Evolutionary conservation across 2,113 vertebrate species (phyloP).

Genomic region (Struthidea cinerea): DNA sequence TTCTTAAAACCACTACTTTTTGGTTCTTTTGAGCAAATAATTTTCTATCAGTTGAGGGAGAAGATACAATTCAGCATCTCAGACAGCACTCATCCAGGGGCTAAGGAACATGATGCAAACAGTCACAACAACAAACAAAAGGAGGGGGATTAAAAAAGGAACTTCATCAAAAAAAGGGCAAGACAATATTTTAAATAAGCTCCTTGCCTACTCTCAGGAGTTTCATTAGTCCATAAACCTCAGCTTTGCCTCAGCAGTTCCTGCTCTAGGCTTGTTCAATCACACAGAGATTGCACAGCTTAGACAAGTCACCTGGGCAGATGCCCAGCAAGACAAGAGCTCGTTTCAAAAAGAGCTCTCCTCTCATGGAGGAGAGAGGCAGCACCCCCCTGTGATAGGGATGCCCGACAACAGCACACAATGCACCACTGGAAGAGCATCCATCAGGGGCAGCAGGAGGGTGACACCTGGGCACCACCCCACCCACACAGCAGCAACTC

Average conservation of each 20-base stretch:
- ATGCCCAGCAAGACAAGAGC: background rate
- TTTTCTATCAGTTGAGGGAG: background rate
- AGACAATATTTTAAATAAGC: background rate
- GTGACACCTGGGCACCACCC: background rate
- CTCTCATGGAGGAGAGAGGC: background rate
- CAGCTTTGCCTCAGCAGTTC: background rate
- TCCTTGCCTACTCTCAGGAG: background rate
- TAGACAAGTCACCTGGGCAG: background rate
- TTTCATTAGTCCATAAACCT: background rate
- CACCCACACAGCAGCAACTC: background rate
- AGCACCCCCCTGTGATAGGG: background rate
- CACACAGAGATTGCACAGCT: background rate
- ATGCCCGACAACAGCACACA: fast-evolving
- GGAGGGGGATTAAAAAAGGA: background rate
- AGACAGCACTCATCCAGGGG: background rate
- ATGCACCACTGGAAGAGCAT: background rate
- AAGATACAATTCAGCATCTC: background rate
- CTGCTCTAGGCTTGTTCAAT: background rate
- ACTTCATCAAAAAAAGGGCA: background rate
- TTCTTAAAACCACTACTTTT: background rate
- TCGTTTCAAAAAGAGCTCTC: background rate
- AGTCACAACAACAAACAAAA: background rate
- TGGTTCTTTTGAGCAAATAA: background rate
- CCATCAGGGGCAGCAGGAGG: background rate
- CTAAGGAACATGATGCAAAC: background rate